phyloP scores from a whole-genome alignment of 2,888 invertebrate species.

The Heliconius ismenius region DNA sequence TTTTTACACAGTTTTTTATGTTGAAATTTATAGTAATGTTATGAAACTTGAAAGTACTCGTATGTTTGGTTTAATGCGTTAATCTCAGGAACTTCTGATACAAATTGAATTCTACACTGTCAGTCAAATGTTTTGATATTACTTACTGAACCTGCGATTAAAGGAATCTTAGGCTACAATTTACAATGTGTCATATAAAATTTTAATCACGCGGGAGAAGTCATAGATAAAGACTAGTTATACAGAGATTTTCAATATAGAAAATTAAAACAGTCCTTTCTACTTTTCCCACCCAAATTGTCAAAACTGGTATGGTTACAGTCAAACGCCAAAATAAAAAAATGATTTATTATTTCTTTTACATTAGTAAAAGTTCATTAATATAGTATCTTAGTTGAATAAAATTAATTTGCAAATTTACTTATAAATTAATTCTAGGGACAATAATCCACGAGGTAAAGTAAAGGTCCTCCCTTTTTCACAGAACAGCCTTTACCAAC shows the following conservation, averaged over 20 bases:
- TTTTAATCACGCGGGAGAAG: too few species aligned
- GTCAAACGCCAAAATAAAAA: too few species aligned
- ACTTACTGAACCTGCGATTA: too few species aligned
- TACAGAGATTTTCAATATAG: too few species aligned
- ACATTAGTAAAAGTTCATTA: too few species aligned
- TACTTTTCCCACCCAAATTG: too few species aligned
- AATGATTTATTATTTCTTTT: too few species aligned
- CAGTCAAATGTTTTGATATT: background rate
- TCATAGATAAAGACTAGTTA: too few species aligned
- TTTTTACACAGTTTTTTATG: background rate
- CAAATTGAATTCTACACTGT: background rate
- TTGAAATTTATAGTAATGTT: background rate
- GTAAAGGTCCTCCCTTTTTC: background rate
- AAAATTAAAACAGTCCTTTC: too few species aligned
- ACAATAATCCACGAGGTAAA: background rate
- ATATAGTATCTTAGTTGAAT: background rate
- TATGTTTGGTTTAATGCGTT: background rate
- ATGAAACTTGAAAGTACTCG: background rate
- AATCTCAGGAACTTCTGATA: background rate
- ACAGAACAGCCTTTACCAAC: background rate
- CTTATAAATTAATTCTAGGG: background rate
- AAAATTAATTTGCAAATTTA: conserved; percentile 2
- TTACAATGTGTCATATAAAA: too few species aligned
- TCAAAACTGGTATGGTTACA: too few species aligned
- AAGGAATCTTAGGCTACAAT: too few species aligned